Evolutionary conservation across 2,797 vertebrate species (phyloP).

Genomic region (Carduelis carduelis): DNA sequence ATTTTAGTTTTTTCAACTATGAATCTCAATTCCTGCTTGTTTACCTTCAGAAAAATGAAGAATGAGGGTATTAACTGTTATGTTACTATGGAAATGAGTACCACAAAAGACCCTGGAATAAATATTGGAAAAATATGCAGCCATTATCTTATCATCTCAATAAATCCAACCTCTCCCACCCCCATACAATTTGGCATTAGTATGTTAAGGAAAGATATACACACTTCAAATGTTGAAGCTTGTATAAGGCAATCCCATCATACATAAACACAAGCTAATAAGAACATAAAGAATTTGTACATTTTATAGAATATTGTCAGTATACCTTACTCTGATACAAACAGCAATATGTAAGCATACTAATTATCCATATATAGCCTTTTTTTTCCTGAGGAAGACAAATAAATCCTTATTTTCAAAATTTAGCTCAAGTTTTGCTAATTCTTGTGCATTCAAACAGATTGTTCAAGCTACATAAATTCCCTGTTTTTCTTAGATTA

Average conservation of each 20-base stretch:
- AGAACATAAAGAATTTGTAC: not conserved
- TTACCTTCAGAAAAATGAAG: not conserved
- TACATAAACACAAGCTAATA: not conserved
- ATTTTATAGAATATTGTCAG: not conserved
- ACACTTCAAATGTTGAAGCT: not conserved
- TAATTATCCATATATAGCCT: not conserved
- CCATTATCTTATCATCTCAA: not conserved
- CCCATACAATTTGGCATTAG: not conserved
- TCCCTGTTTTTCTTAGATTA: not conserved
- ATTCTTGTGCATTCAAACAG: not conserved
- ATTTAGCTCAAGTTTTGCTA: not conserved
- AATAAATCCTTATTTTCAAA: not conserved
- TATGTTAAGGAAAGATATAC: not conserved
- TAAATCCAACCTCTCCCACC: not conserved
- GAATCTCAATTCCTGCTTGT: not conserved
- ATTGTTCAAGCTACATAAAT: not conserved
- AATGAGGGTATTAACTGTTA: not conserved
- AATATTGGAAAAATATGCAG: not conserved
- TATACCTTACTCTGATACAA: not conserved
- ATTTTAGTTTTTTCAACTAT: not conserved
- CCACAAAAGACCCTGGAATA: not conserved
- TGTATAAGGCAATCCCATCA: not conserved
- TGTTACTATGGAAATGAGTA: not conserved
- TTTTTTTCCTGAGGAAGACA: not conserved
- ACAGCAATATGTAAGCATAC: not conserved